Conservation (phyloP, 2,888 invertebrate genomes). For the Plusia festucae region DNA sequence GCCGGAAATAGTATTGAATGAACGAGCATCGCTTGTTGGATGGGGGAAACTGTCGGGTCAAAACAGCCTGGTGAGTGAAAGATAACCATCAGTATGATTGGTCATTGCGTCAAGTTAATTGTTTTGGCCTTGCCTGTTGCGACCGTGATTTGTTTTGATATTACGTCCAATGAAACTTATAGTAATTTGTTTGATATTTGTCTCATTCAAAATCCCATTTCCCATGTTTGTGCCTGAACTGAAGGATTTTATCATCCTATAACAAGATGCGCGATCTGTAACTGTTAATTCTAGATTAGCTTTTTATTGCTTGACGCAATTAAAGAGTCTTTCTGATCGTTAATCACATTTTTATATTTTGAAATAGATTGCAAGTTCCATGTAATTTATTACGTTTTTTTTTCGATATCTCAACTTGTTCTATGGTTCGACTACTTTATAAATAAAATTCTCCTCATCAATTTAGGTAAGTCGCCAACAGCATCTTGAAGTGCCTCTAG, state of each 20-base stretch:
- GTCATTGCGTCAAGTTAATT: constrained; percentile 51
- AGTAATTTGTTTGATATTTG: constrained; percentile 2
- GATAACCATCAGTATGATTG: constrained; percentile 41
- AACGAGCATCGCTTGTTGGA: constrained; percentile 91
- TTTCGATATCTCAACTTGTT: not conserved
- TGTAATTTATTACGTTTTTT: not conserved
- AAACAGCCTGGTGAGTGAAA: constrained; percentile 79
- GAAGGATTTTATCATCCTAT: no score
- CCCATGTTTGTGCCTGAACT: no score
- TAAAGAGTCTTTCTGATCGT: no score
- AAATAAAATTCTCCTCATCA: not conserved
- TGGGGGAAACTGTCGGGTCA: constrained; percentile 93
- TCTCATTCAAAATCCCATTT: not conserved
- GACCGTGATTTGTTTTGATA: constrained; percentile 38
- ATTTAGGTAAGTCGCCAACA: constrained; percentile 89
- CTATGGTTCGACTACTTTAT: not conserved
- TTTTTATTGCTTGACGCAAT: no score
- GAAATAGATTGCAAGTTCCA: no score
- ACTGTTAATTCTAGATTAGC: no score
- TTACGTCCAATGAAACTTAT: constrained; percentile 10
- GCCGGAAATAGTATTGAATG: constrained; percentile 91
- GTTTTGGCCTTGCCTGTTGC: constrained; percentile 48
- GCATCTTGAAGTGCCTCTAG: constrained; percentile 91
- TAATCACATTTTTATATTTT: no score
- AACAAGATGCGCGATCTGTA: no score